A percentile compares a stretch with the other conserved stretches of the same genome.
Conservation (phyloP, 1,140 invertebrate species). For the Cotesia vestalis region DNA sequence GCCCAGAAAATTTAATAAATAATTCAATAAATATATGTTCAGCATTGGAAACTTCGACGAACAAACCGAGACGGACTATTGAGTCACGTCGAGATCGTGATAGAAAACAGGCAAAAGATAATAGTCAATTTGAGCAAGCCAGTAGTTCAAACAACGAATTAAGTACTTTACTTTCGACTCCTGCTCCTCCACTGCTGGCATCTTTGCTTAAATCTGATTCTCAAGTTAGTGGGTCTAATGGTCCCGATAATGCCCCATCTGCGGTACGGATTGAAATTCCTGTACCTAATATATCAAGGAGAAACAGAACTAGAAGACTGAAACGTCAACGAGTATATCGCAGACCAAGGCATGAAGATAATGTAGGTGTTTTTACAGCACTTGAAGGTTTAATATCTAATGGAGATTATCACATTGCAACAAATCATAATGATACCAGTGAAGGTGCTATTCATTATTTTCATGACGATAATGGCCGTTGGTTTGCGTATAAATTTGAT, state of each 20-base stretch:
- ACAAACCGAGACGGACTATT: constrained; percentile 34
- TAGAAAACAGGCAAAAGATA: constrained; percentile 64
- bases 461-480: constrained; percentile 74
- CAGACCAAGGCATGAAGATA: constrained; percentile 49
- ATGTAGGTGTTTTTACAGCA: constrained; percentile 49
- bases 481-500: constrained; percentile 88
- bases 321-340: constrained; percentile 36
- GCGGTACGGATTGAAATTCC: constrained; percentile 10
- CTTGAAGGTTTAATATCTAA: constrained; percentile 63
- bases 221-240: constrained; percentile 23
- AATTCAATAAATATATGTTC: constrained; percentile 24
- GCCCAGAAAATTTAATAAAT: constrained; percentile 32
- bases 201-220: constrained; percentile 68
- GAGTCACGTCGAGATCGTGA: constrained; percentile 60
- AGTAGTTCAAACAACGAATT: constrained; percentile 72
- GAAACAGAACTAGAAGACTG: constrained; percentile 33
- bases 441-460: constrained; percentile 90
- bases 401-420: constrained; percentile 75
- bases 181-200: constrained; percentile 70
- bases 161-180: constrained; percentile 71
- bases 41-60: constrained; percentile 17
- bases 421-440: constrained; percentile 85
- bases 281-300: constrained; percentile 7
- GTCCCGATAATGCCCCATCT: background rate
- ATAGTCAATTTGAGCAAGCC: constrained; percentile 66